These are phyloP conservation scores for Coregonus sp. DNA, from an alignment of 2,797 vertebrate genomes.

Conservation along the genomic window DNA sequence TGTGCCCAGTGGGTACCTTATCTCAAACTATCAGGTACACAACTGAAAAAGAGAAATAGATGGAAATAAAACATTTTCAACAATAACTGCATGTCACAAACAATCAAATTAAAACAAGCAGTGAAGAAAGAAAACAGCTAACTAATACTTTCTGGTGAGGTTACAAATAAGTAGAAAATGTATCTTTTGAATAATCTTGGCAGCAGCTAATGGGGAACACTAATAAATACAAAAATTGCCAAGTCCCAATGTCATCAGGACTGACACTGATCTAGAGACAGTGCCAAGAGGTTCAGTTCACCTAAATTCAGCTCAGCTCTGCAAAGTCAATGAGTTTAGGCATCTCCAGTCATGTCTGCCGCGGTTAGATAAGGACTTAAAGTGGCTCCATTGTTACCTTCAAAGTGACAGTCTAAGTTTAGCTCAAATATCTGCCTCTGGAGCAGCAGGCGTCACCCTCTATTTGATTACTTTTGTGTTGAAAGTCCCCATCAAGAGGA, in stretches of 20 bases:
- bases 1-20: not conserved
- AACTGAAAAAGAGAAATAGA: too few relatives aligned
- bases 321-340: constrained; percentile 29
- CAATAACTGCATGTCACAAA: too few relatives aligned
- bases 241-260: constrained; percentile 13
- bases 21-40: not conserved
- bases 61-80: too few relatives aligned
- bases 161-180: not conserved
- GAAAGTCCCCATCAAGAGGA: too few relatives aligned
- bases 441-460: not conserved
- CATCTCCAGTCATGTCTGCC: constrained; percentile 31
- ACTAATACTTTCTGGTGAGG: not conserved
- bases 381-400: too few relatives aligned
- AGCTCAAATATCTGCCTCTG: constrained; percentile 7
- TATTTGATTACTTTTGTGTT: constrained; percentile 1
- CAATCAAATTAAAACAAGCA: not conserved
- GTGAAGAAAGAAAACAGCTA: not conserved
- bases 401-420: constrained; percentile 2
- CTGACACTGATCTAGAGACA: constrained; percentile 1
- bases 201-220: too few relatives aligned
- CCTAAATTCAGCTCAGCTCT: constrained; percentile 10
- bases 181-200: not conserved
- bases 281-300: constrained; percentile 21
- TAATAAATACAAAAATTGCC: not conserved
- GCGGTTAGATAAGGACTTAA: too few relatives aligned